Evolutionary conservation across 2,113 vertebrate genomes (phyloP), one percentile per base, ranked within the genome.

Genomic region (Setophaga petechia): DNA sequence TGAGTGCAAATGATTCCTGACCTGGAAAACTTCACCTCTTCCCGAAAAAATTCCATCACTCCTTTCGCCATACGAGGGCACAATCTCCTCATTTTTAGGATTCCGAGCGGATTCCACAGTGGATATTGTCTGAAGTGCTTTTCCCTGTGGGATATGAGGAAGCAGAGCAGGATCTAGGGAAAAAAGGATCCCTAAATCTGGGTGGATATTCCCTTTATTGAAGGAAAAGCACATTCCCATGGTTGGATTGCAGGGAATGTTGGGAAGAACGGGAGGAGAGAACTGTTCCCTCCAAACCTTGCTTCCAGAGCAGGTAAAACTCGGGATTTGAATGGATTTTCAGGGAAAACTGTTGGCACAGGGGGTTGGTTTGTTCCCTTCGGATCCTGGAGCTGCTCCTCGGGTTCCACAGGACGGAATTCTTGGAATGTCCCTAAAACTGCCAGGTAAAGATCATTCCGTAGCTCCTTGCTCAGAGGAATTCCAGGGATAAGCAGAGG

Each of bases 81-180:
- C 41, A 84, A 24, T 84, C 59, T 65, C 82, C 82, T 28, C 5
- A 65, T 47, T 84, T 84, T 84, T 65, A 8, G 51, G 51, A 47
- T 65, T 65, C 69, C 19, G 0, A 2, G 49, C 0, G 0, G 12
- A 15, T 57, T 57, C 59, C 49, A 12, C 69, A 8, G 2, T 10
- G 82, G 59, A 65, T 18, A 4, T 14, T 18, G 8, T 7, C 11
- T 4, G 39, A 27, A 37, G 47, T 1, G 33, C 23, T 55, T 74
- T 74, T 57, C 28, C 41, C 12, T 3, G 12, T 5, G 21, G 68
- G 39, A 27, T 27, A 9, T 9, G 82, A 55, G 28, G 41, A 15
- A 37, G 37, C 37, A 37, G 37, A 22, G 7, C 17, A 9, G 31
- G 47, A 27, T 49, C 23, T 10, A 21, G 25, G 57, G 15, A 18